These are phyloP conservation scores for Myotis daubentonii DNA, from an alignment of 2,797 vertebrate genomes.

Conservation along the genomic window DNA sequence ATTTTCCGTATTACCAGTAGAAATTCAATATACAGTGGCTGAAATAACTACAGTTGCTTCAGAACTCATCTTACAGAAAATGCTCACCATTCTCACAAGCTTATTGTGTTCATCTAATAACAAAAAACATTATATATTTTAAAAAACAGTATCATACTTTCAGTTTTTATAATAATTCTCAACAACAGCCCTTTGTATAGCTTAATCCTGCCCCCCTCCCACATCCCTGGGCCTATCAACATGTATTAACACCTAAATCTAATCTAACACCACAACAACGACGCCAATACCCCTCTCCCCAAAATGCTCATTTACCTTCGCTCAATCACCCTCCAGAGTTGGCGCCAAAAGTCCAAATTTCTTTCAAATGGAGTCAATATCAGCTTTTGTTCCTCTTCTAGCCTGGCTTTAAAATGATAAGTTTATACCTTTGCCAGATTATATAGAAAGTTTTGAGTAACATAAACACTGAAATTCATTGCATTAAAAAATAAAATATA, in stretches of 20 bases:
- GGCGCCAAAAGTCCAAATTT: conserved; percentile 98
- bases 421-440: conserved; percentile 60
- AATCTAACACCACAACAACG: not conserved
- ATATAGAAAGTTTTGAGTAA: not conserved
- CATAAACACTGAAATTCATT: not conserved
- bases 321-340: conserved; percentile 98
- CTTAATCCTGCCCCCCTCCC: not conserved
- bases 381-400: conserved; percentile 96
- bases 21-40: not conserved
- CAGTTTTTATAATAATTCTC: conserved; percentile 20
- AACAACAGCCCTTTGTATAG: not conserved
- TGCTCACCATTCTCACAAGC: not conserved
- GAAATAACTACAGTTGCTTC: not conserved
- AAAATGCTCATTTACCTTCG: conserved; percentile 89
- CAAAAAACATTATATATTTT: not conserved
- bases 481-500: not conserved
- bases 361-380: conserved; percentile 97
- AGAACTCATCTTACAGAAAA: conserved; percentile 36
- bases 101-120: not conserved
- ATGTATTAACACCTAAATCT: not conserved
- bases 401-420: conserved; percentile 84
- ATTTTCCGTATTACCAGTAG: not conserved
- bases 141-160: not conserved
- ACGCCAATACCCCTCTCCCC: not conserved
- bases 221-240: not conserved